These are phyloP conservation scores for Tetrax tetrax DNA, from an alignment of 2,113 vertebrate genomes.

Conservation along the genomic window DNA sequence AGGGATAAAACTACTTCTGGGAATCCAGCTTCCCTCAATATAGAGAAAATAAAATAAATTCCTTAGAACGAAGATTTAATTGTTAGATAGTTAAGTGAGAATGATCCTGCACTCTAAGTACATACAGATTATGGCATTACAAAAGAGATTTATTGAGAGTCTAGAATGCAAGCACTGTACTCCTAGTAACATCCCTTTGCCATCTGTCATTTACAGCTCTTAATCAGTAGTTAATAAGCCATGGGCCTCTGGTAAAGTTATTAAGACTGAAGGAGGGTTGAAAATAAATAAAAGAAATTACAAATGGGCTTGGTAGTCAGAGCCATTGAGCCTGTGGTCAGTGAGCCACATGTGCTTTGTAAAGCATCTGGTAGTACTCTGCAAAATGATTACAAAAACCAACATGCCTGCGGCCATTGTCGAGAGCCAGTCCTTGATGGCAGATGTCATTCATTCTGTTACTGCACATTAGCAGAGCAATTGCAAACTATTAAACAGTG, in stretches of 20 bases:
- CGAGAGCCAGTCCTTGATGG: neutral
- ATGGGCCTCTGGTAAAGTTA: neutral
- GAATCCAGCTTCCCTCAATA: neutral
- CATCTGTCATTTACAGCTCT: neutral
- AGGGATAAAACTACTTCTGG: neutral
- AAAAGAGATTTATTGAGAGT: neutral
- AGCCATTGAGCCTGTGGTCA: neutral
- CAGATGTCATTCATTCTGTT: neutral
- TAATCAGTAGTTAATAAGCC: neutral
- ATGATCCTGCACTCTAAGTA: neutral
- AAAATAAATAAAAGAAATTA: neutral
- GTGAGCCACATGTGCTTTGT: neutral
- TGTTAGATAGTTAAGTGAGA: neutral
- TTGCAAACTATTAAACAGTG: neutral
- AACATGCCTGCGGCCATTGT: neutral
- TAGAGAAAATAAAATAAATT: neutral
- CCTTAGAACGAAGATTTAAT: neutral
- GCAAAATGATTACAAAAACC: neutral
- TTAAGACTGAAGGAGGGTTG: neutral
- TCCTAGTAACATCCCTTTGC: neutral
- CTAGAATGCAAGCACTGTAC: neutral
- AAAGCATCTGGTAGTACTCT: neutral
- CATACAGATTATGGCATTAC: neutral
- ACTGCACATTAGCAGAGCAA: neutral
- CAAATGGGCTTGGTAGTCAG: neutral